These are phyloP conservation scores for Heterotilapia buettikoferi DNA, from an alignment of 2,113 vertebrate species.

Conservation along the genomic window DNA sequence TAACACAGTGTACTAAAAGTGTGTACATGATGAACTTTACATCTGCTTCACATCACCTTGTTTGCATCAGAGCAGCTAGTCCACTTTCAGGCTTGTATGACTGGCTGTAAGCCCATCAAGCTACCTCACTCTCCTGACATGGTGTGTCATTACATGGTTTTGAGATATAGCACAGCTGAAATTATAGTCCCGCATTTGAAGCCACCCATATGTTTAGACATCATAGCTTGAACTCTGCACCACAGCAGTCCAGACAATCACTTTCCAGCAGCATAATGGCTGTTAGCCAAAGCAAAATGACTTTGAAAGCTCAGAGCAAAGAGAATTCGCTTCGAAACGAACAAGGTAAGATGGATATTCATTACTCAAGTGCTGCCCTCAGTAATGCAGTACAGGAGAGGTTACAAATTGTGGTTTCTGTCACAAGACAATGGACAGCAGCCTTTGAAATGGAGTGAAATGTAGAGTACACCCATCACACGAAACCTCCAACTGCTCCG, in stretches of 20 bases:
- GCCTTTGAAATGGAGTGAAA: conserved; percentile 14
- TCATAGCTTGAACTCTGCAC: conserved; percentile 14
- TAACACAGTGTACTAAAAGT: background rate
- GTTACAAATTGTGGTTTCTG: conserved; percentile 24
- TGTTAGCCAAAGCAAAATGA: conserved; percentile 27
- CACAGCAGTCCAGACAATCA: background rate
- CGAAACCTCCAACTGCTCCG: background rate
- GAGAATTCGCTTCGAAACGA: conserved; percentile 12
- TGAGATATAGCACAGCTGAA: background rate
- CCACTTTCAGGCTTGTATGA: background rate
- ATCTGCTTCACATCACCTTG: background rate
- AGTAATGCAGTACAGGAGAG: conserved; percentile 27
- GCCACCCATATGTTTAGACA: background rate
- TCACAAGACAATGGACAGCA: conserved; percentile 15
- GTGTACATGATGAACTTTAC: background rate
- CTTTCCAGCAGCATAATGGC: conserved; percentile 11
- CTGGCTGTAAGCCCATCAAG: background rate
- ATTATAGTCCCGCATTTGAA: background rate
- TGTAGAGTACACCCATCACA: background rate
- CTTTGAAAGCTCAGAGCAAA: conserved; percentile 5
- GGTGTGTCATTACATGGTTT: background rate
- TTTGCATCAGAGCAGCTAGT: background rate
- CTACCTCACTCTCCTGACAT: background rate
- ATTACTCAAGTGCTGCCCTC: conserved; percentile 13
- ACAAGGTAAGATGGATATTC: conserved; percentile 37